These are phyloP conservation scores for Nineta flava DNA, from an alignment of 2,888 invertebrate species.

Conservation along the genomic window DNA sequence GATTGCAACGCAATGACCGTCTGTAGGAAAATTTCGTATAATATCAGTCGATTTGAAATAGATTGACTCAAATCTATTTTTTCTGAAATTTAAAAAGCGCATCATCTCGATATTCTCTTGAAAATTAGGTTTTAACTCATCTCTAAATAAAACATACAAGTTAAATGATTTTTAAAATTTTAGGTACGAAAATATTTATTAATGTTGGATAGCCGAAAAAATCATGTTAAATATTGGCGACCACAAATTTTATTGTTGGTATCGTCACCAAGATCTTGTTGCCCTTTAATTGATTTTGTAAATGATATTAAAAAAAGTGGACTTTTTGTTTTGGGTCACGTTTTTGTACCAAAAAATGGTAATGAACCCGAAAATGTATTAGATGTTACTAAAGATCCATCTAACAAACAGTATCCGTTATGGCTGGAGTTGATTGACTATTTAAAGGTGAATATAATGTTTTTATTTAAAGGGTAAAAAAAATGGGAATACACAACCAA, in stretches of 20 bases:
- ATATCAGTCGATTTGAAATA: too few species aligned
- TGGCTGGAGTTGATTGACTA: conserved; percentile 94
- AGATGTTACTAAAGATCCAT: conserved; percentile 43
- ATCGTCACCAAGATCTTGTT: conserved; percentile 75
- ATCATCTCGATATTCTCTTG: too few species aligned
- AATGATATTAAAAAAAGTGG: conserved; percentile 96
- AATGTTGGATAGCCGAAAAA: conserved; percentile 86
- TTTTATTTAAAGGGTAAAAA: conserved; percentile 9
- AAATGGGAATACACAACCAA: neutral
- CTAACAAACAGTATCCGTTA: conserved; percentile 60
- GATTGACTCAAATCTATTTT: too few species aligned
- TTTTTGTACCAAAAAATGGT: conserved; percentile 38
- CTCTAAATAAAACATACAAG: neutral
- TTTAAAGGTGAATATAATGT: conserved; percentile 49
- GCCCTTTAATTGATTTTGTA: conserved; percentile 89
- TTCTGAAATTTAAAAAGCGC: too few species aligned
- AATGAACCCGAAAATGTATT: conserved; percentile 25
- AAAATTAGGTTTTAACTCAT: neutral
- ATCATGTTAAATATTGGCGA: conserved; percentile 98
- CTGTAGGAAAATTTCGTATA: too few species aligned
- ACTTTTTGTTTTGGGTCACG: conserved; percentile 76
- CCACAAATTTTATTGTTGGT: conserved; percentile 92
- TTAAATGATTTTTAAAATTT: conserved; percentile 3
- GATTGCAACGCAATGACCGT: too few species aligned
- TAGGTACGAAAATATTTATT: conserved; percentile 89